Evolutionary conservation across 2,113 vertebrate genomes (phyloP), one percentile per base, ranked within the genome.

Genomic region (Rhinoptilus africanus): DNA sequence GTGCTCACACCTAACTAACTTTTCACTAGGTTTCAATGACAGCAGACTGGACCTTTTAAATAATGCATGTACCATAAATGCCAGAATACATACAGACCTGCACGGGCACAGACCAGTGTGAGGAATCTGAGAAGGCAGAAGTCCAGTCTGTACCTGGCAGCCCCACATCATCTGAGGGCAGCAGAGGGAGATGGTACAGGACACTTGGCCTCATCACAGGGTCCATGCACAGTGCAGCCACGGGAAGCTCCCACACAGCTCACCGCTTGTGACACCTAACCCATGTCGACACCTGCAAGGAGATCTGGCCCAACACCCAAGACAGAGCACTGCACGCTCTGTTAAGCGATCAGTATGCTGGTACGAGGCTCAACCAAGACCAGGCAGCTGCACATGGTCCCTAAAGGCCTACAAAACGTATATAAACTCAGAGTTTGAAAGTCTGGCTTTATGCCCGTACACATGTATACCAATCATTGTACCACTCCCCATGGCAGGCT

Each of bases 381-480:
- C 50, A 90, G 50, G 73, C 92, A 93, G 91, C 91, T 91, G 86
- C 71, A 85, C 32, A 6, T 21, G 24, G 81, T 92, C 96, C 92
- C 93, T 53, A 88, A 91, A 92, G 92, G 69, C 91, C 89, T 54
- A 91, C 91, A 91, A 93, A 92, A 81, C 45, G 45, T 30, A 92
- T 37, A 87, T 72, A 93, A 95, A 87, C 50, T 10, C 71, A 59
- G 39, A 85, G n/a, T 94, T 54, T 66, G 41, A 78, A 94, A 89
- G 63, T 15, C 87, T 96, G 94, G 89, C 94, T 93, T 82, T 88
- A 80, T 89, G 91, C 95, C 95, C 81, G 16, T 60, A 66, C 74
- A 79, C 84, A 76, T 66, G 89, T 92, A 75, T 89, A 82, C 89
- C 87, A 96, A 62, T 53, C 80, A 82, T 82, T 89, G 89, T 76